Base-by-base conservation (phyloP, 2,113 vertebrate genomes). In the Symphodus melops region DNA sequence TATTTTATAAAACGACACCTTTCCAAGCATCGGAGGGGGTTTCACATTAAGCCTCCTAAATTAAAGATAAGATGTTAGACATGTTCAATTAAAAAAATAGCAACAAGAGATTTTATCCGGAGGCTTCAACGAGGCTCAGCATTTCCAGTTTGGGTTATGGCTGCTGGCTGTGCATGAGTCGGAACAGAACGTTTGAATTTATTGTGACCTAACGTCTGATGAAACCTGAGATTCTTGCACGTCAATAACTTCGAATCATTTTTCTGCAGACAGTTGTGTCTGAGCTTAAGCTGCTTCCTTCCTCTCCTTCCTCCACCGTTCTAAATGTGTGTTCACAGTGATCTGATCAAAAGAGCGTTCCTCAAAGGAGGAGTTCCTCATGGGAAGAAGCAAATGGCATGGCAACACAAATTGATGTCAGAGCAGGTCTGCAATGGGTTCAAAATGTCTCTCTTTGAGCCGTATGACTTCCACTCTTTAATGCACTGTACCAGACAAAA, bases 131-230 rank as follows among this genome's bases (percentile, higher is more conserved):
- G 57, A 20, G 39, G 81, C 55, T 44, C 49, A 5, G 41, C 57
- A 48, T 53, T 54, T 36, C 20, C 39, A 7, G 42, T 69, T 5
- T 42, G 64, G 48, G 17, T 61, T 42, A 19, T 58, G 67, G 54
- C 46, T 84, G 81, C 55, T 52, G 33, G 52, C 20, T 2, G 19
- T 36, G 53, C 53, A 71, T 25, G 19, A 73, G 46, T 65, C 0
- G 6, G 58, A 67, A 76, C 54, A 46, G 28, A 60, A 72, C 57
- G 59, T 75, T 77, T 56, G 57, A 61, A 83, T 74, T 59, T 59
- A 68, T 62, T 63, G 20, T 65, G 77, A 77, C 80, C 74, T 64
- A 16, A 53, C 41, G 63, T 59, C 75, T 77, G 83, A 89, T 82
- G 83, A 84, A 59, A 59, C 56, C 49, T 13, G 21, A 36, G 58